Conservation (phyloP, 2,113 vertebrate species). For the Drymodes brunneopygia region DNA sequence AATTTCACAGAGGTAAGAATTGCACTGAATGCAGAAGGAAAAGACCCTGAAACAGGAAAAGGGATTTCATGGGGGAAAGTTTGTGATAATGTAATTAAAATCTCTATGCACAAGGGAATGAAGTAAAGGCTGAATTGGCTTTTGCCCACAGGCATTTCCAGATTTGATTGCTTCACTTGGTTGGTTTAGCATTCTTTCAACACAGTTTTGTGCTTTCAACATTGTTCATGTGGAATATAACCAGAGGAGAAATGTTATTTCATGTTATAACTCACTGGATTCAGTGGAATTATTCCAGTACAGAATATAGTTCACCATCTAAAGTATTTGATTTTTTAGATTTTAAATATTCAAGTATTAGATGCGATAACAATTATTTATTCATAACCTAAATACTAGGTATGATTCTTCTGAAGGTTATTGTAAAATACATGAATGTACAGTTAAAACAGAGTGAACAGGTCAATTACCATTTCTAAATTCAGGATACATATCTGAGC, state of each 20-base stretch:
- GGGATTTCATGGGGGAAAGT: not conserved
- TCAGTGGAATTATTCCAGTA: not conserved
- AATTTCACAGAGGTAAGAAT: not conserved
- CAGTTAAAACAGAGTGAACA: not conserved
- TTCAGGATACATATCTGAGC: not conserved
- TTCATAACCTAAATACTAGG: not conserved
- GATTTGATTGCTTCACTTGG: not conserved
- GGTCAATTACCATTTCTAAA: not conserved
- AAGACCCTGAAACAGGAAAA: not conserved
- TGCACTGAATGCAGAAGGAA: not conserved
- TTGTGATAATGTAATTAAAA: conserved; percentile 40
- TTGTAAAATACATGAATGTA: not conserved
- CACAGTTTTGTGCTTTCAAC: not conserved
- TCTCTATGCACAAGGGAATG: not conserved
- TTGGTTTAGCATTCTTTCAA: conserved; percentile 10
- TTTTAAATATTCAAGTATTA: not conserved
- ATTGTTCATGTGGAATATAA: not conserved
- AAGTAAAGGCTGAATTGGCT: not conserved
- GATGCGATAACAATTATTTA: not conserved
- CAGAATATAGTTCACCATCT: not conserved
- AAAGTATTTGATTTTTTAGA: not conserved
- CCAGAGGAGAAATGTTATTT: not conserved
- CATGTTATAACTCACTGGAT: not conserved
- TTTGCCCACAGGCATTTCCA: not conserved
- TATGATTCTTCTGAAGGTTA: not conserved